phyloP scores from a whole-genome alignment of 1,140 invertebrate genomes.

The Drosophila saltans region DNA sequence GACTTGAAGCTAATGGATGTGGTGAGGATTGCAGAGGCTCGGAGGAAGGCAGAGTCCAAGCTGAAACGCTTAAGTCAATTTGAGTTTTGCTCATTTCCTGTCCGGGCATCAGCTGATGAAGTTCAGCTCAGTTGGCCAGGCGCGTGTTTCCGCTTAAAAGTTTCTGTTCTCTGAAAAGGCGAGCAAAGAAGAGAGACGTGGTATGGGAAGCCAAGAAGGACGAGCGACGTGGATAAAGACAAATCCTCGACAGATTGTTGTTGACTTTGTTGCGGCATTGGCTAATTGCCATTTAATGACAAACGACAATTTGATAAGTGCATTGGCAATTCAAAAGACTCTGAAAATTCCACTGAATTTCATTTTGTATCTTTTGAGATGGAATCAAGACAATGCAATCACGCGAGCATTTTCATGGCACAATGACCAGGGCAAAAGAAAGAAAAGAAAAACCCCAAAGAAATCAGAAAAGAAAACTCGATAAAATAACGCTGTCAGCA shows the following conservation, averaged over 20 bases:
- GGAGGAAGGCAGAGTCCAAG: not conserved
- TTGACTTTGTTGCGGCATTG: constrained; percentile 15
- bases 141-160: constrained; percentile 23
- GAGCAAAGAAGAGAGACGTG: not conserved
- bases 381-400: constrained; percentile 15
- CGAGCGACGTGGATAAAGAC: not conserved
- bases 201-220: too few species aligned
- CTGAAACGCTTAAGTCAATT: constrained; percentile 22
- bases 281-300: constrained; percentile 23
- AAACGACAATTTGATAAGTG: constrained; percentile 22
- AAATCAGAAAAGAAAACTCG: constrained; percentile 16
- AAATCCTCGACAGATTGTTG: constrained; percentile 17
- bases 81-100: constrained; percentile 26
- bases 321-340: constrained; percentile 12
- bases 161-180: not conserved
- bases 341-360: constrained; percentile 4
- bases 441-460: not conserved
- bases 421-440: not conserved
- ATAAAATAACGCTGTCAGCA: constrained; percentile 20
- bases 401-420: constrained; percentile 18
- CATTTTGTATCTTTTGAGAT: constrained; percentile 6
- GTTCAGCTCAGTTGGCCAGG: constrained; percentile 9
- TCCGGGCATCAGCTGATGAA: constrained; percentile 7
- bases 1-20: constrained; percentile 20
- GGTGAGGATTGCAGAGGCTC: not conserved